Evolutionary conservation across 1,140 invertebrate genomes (phyloP).

Genomic region (Nilaparvata lugens): DNA sequence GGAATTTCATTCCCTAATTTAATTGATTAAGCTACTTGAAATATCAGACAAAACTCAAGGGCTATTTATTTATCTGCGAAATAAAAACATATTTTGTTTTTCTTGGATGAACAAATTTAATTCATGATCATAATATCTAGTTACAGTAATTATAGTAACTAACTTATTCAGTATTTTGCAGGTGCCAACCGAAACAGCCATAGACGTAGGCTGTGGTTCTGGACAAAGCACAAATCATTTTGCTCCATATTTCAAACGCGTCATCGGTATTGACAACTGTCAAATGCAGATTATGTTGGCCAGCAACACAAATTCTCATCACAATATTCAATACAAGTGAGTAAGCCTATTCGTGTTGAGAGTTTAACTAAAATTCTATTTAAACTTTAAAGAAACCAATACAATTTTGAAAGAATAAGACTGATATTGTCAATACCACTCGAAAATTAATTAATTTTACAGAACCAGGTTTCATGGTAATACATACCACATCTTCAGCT

Average conservation of each 20-base stretch:
- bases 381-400: background rate
- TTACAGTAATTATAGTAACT: no score
- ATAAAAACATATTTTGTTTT: no score
- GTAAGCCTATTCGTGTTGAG: background rate
- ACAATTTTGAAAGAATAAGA: no score
- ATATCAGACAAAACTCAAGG: no score
- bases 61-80: no score
- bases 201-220: conserved; percentile 41
- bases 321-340: conserved; percentile 30
- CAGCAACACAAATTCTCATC: conserved; percentile 19
- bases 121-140: no score
- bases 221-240: conserved; percentile 40
- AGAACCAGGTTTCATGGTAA: no score
- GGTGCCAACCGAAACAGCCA: conserved; percentile 16
- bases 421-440: background rate
- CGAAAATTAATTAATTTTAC: background rate
- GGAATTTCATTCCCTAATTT: no score
- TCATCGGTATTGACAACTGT: conserved; percentile 37
- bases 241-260: conserved; percentile 34
- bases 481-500: no score
- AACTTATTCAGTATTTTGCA: no score
- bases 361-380: background rate
- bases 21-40: no score
- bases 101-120: no score
- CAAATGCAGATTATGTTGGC: conserved; percentile 34